A percentile compares a stretch with the other conserved stretches of the same genome.
These are phyloP conservation scores for Aulostomus chinensis DNA, from an alignment of 2,797 vertebrate species.

Conservation along the genomic window DNA sequence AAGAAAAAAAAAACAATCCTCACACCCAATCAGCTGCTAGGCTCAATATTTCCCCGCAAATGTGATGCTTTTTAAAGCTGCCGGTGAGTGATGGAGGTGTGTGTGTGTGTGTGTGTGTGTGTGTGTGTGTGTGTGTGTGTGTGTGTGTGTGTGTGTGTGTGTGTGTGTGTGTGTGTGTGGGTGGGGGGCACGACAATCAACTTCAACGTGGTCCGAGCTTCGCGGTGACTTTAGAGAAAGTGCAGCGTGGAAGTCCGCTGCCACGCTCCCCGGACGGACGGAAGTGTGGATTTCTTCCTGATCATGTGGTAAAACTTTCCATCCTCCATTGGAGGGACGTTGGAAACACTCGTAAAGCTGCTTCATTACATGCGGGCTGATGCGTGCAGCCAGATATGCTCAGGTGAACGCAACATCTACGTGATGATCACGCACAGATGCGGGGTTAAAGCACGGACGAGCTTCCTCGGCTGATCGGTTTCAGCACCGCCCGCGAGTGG, in stretches of 20 bases:
- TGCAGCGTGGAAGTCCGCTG: constrained; percentile 17
- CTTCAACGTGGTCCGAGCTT: background rate
- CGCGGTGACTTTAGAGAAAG: constrained; percentile 35
- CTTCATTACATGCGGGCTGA: background rate
- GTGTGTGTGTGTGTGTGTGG: no score
- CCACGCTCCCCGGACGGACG: constrained; percentile 4
- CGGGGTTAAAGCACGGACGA: constrained; percentile 9
- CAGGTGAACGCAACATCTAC: background rate
- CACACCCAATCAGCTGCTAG: background rate
- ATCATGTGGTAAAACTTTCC: constrained; percentile 76
- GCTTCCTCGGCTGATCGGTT: constrained; percentile 66
- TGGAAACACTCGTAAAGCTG: constrained; percentile 6
- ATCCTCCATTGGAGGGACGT: constrained; percentile 44
- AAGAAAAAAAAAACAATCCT: background rate
- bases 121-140: no score
- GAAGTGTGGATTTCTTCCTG: constrained; percentile 21
- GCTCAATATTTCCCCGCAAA: background rate
- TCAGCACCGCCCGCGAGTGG: constrained; percentile 68
- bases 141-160: no score
- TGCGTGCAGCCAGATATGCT: background rate
- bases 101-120: no score
- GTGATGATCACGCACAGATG: background rate
- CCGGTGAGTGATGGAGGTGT: background rate
- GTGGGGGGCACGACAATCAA: constrained; percentile 20
- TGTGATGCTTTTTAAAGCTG: background rate